Conservation (phyloP, 2,113 vertebrate species). For the Dipodomys merriami region DNA sequence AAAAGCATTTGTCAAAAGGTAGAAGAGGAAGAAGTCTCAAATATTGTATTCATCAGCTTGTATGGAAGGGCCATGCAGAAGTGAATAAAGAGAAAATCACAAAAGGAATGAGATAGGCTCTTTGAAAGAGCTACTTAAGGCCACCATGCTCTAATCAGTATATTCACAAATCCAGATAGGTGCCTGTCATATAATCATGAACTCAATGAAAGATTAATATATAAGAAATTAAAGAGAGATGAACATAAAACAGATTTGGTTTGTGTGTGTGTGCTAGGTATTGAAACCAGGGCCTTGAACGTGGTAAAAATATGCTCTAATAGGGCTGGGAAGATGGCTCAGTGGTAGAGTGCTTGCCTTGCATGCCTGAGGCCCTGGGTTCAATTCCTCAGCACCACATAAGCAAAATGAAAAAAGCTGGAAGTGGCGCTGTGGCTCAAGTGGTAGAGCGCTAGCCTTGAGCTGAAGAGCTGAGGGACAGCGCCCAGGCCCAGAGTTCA, state of each 20-base stretch:
- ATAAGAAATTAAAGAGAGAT: background rate
- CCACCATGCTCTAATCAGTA: background rate
- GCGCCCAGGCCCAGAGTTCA: no score
- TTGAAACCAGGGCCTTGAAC: background rate
- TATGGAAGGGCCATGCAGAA: background rate
- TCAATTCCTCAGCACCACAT: no score
- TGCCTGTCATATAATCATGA: background rate
- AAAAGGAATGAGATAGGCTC: background rate
- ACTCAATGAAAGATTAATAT: background rate
- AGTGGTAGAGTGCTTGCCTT: no score
- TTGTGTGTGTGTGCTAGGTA: background rate
- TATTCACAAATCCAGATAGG: background rate
- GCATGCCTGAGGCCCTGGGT: no score
- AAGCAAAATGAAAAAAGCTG: no score
- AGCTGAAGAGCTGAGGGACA: no score
- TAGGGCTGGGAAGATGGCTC: no score
- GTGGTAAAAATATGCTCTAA: background rate
- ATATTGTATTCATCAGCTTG: background rate
- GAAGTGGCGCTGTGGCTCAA: no score
- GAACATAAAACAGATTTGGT: background rate
- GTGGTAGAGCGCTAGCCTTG: no score
- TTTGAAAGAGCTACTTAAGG: background rate
- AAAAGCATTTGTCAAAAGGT: background rate
- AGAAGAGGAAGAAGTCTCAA: background rate
- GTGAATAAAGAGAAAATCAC: background rate